phyloP scores from a whole-genome alignment of 2,888 invertebrate genomes.

The Drosophila kuntzei region DNA sequence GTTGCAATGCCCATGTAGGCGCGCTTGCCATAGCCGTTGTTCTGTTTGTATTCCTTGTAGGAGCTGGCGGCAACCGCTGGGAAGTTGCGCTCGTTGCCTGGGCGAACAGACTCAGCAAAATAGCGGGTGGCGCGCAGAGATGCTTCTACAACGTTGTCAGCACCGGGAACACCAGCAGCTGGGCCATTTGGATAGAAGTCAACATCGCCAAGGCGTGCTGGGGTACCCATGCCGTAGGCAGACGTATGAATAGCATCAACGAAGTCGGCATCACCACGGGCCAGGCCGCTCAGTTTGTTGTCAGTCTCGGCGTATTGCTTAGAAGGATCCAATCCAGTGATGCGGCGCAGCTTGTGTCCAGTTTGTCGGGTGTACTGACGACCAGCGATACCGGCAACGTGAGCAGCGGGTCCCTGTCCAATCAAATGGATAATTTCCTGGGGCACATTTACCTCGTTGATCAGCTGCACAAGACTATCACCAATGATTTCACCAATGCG shows the following conservation, averaged over 20 bases:
- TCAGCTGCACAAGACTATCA: constrained; percentile 73
- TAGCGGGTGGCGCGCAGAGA: constrained; percentile 81
- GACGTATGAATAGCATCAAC: constrained; percentile 84
- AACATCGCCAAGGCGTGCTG: constrained; percentile 76
- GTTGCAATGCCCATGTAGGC: constrained; percentile 83
- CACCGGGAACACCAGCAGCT: constrained; percentile 74
- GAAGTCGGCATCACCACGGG: constrained; percentile 84
- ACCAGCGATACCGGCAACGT: constrained; percentile 84
- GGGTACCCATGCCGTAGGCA: constrained; percentile 75
- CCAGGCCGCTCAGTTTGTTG: constrained; percentile 71
- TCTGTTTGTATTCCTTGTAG: constrained; percentile 77
- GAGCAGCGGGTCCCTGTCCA: constrained; percentile 82
- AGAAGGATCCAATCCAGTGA: constrained; percentile 84
- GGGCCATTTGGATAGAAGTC: constrained; percentile 85
- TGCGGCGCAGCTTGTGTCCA: constrained; percentile 81
- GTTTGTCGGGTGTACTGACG: constrained; percentile 78
- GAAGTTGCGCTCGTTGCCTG: constrained; percentile 83
- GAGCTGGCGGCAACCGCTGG: constrained; percentile 83
- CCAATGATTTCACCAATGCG: constrained; percentile 77
- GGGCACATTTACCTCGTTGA: constrained; percentile 68
- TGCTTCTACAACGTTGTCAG: constrained; percentile 81
- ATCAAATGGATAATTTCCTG: constrained; percentile 82
- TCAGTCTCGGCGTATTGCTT: constrained; percentile 69
- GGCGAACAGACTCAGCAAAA: constrained; percentile 84
- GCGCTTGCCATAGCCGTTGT: constrained; percentile 78